A percentile compares a stretch with the other conserved stretches of the same genome.
These are phyloP conservation scores for Pterobdella sp. DNA, from an alignment of 2,888 invertebrate genomes.

Conservation along the genomic window DNA sequence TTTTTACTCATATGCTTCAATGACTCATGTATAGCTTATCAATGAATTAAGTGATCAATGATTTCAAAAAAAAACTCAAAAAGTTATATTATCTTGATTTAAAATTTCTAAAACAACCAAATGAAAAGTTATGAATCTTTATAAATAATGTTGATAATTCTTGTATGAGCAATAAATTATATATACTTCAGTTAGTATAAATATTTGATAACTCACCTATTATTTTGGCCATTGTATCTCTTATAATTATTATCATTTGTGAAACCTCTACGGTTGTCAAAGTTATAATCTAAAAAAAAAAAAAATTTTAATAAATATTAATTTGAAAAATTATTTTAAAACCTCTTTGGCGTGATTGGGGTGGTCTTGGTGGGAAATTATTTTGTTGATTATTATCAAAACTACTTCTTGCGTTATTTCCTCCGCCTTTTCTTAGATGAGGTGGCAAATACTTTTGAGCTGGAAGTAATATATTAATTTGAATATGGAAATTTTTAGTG, in stretches of 20 bases:
- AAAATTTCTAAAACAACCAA: too few relatives aligned
- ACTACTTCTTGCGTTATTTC: not conserved
- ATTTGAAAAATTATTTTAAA: not conserved
- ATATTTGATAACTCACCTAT: not conserved
- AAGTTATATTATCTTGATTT: too few relatives aligned
- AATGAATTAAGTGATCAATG: too few relatives aligned
- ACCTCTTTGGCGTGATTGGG: conserved; percentile 2
- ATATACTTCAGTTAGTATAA: too few relatives aligned
- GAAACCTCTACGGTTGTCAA: not conserved
- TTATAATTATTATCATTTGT: not conserved
- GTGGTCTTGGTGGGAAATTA: not conserved
- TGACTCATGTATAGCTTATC: too few relatives aligned
- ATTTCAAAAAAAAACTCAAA: too few relatives aligned
- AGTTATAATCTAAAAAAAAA: not conserved
- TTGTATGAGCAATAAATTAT: too few relatives aligned
- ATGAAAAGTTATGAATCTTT: too few relatives aligned
- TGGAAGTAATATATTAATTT: conserved; percentile 11
- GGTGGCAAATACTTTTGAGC: conserved; percentile 34
- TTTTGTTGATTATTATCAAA: not conserved
- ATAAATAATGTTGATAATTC: too few relatives aligned
- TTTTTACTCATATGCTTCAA: too few relatives aligned
- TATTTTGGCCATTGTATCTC: not conserved
- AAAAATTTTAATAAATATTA: not conserved
- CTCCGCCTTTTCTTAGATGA: conserved; percentile 31
- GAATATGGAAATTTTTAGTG: not conserved